Conservation (phyloP, 1,140 invertebrate genomes). For the Pinna nobilis region DNA sequence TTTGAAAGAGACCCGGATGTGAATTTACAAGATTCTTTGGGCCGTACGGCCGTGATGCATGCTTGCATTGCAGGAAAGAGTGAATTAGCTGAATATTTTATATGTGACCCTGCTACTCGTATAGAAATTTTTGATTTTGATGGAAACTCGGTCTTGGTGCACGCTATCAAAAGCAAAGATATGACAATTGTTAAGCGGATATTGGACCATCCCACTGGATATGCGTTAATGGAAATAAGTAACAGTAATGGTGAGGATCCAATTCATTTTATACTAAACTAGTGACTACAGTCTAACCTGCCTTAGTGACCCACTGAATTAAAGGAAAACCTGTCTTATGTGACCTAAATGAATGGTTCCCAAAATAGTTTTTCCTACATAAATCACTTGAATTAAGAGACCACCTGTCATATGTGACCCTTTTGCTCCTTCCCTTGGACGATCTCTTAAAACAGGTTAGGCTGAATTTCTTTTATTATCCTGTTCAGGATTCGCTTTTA, state of each 20-base stretch:
- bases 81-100: constrained; percentile 31
- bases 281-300: too few relatives aligned
- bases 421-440: background rate
- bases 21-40: constrained; percentile 46
- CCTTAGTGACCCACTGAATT: too few relatives aligned
- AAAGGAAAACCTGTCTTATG: too few relatives aligned
- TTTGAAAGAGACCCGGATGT: constrained; percentile 40
- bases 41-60: constrained; percentile 53
- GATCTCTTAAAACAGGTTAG: too few relatives aligned
- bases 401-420: too few relatives aligned
- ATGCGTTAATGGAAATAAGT: constrained; percentile 22
- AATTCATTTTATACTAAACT: background rate
- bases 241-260: constrained; percentile 34
- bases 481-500: background rate
- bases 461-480: background rate
- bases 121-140: constrained; percentile 47
- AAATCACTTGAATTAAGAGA: too few relatives aligned
- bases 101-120: constrained; percentile 34
- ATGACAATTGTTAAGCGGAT: constrained; percentile 30
- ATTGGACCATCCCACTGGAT: constrained; percentile 37
- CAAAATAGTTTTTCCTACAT: too few relatives aligned
- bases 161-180: constrained; percentile 36
- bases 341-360: too few relatives aligned
- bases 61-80: constrained; percentile 44
- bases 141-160: constrained; percentile 49